Evolutionary conservation across 2,888 invertebrate genomes (phyloP).

Genomic region (Pseudanteris insignis): DNA sequence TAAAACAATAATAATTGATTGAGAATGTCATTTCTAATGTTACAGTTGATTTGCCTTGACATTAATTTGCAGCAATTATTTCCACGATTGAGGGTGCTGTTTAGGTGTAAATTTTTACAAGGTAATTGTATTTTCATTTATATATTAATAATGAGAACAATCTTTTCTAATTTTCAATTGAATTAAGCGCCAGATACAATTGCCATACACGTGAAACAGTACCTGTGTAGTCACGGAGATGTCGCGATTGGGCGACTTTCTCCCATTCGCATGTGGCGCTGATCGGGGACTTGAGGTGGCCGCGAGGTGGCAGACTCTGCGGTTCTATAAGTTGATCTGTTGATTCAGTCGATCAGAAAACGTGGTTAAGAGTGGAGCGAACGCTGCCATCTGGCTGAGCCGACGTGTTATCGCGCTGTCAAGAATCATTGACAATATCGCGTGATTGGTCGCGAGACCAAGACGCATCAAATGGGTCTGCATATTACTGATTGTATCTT

Average conservation of each 20-base stretch:
- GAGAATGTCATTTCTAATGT: too few species aligned
- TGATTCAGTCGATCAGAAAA: constrained; percentile 37
- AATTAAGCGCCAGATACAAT: background rate
- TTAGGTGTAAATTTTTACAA: too few species aligned
- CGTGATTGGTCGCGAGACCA: background rate
- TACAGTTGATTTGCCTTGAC: too few species aligned
- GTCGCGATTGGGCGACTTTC: constrained; percentile 25
- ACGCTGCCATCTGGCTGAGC: constrained; percentile 19
- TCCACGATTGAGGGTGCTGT: too few species aligned
- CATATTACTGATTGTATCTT: background rate
- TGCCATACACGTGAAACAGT: background rate
- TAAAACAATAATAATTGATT: too few species aligned
- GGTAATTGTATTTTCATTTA: too few species aligned
- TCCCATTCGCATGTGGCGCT: constrained; percentile 8
- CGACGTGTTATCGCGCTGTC: constrained; percentile 24
- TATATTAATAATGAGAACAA: too few species aligned
- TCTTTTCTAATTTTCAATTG: too few species aligned
- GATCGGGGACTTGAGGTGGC: background rate
- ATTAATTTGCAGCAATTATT: too few species aligned
- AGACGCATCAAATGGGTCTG: background rate
- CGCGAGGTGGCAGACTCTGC: constrained; percentile 7
- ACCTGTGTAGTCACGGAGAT: constrained; percentile 6
- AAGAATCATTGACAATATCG: constrained; percentile 15
- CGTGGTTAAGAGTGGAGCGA: constrained; percentile 30
- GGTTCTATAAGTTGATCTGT: too few species aligned